Evolutionary conservation across 2,797 vertebrate genomes (phyloP).

Genomic region (Myotis planiceps): DNA sequence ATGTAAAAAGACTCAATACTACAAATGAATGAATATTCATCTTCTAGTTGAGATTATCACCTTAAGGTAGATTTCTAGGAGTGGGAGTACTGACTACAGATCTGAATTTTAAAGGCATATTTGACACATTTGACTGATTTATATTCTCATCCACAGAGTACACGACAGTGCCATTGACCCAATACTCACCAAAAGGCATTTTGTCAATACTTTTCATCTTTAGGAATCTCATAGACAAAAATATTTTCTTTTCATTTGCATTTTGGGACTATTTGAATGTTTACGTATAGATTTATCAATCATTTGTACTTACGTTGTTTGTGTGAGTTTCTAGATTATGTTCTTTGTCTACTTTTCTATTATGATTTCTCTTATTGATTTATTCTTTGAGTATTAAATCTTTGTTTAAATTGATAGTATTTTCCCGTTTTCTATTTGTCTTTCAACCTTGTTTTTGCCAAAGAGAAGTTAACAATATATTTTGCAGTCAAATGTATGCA

Average conservation of each 20-base stretch:
- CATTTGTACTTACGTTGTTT: background rate
- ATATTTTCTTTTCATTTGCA: conserved; percentile 23
- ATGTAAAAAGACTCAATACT: background rate
- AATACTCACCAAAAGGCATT: background rate
- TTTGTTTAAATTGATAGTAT: background rate
- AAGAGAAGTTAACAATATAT: background rate
- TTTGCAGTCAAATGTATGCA: conserved; percentile 10
- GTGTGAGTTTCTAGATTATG: background rate
- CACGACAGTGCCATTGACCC: background rate
- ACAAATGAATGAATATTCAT: background rate
- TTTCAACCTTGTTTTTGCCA: conserved; percentile 33
- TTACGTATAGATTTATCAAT: background rate
- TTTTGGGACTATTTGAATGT: conserved; percentile 24
- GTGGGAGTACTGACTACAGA: background rate
- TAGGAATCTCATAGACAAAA: background rate
- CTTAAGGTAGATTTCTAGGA: background rate
- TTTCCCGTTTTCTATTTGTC: background rate
- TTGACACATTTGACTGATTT: background rate
- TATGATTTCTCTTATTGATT: background rate
- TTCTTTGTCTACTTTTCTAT: background rate
- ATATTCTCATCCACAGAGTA: background rate
- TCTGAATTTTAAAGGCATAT: conserved; percentile 8
- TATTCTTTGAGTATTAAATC: background rate
- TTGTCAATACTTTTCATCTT: background rate
- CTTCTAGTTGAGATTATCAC: background rate